Percentiles rank a stretch among this genome's conserved stretches.
Evolutionary conservation across 2,888 invertebrate genomes (phyloP).

Genomic region (Cryptus armator): DNA sequence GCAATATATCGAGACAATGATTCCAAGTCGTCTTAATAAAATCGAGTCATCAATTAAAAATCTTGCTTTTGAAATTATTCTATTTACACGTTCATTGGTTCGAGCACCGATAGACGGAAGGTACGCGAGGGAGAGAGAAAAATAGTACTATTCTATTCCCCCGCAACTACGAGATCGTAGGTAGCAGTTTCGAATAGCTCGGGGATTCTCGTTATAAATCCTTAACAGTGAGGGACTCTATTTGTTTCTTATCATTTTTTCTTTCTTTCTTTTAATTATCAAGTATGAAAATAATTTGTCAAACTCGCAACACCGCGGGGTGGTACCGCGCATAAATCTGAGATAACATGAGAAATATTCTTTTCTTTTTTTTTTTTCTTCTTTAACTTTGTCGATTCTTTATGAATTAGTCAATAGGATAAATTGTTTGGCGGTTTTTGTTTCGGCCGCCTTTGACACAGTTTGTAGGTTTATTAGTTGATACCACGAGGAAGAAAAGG

Average conservation of each 20-base stretch:
- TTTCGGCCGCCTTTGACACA: conserved; percentile 45
- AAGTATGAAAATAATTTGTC: conserved; percentile 70
- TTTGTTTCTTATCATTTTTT: conserved; percentile 15
- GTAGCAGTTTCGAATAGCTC: conserved; percentile 13
- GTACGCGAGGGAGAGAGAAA: conserved; percentile 29
- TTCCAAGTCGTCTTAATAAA: not conserved
- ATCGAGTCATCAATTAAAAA: conserved; percentile 16
- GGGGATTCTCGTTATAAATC: conserved; percentile 44
- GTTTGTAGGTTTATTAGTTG: not conserved
- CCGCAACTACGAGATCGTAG: conserved; percentile 6
- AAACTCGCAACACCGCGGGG: conserved; percentile 63
- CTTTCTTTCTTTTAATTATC: conserved; percentile 16
- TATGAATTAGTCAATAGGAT: conserved; percentile 67
- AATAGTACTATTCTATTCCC: not conserved
- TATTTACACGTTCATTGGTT: conserved; percentile 5
- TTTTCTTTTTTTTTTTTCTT: not conserved
- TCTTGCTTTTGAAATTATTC: not conserved
- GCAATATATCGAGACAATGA: conserved; percentile 46
- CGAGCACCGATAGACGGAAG: conserved; percentile 10
- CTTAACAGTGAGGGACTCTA: conserved; percentile 20
- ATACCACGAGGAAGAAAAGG: not conserved
- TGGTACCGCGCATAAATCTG: conserved; percentile 59
- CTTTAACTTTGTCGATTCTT: conserved; percentile 24
- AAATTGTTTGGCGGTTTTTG: conserved; percentile 44
- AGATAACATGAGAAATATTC: conserved; percentile 61